Evolutionary conservation across 2,888 invertebrate species (phyloP), one percentile per base, ranked within the genome.

Genomic region (Arenicola marina): DNA sequence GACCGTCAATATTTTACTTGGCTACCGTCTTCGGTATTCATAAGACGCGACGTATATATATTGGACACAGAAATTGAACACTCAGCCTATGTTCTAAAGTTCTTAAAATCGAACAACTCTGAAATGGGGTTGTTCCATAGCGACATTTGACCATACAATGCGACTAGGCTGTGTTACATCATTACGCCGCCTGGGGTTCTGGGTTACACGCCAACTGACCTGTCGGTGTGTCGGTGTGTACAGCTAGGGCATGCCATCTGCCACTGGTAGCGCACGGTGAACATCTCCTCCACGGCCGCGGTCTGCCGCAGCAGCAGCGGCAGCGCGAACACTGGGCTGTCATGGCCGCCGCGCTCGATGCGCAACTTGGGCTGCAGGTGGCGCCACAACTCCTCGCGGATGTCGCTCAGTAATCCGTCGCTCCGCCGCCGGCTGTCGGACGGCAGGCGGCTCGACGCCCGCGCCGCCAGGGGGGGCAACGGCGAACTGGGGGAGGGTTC

Each of bases 291-390:
- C 31, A 79, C 62, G 3, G 60, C 61, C 0, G 66, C 54, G 33
- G 71, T 69, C 48, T 76, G 70, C 18, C 72, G 63, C 2, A 79
- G 65, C 21, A 80, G 59, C 29, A 76, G 61, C 1, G 77, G 77
- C 31, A 81, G 65, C 7, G 79, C 80, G 61, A 80, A 73, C 33
- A 81, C 77, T 0, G 81, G 80, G 54, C 80, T 80, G 65, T 79
- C 78, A 51, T 78, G 73, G 57, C 75, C 70, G 0, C 80, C 80
- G 31, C 73, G 73, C 59, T 74, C 73, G 70, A 78, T 79, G n/a
- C 72, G 69, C 29, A 80, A 53, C n/a, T 69, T 72, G 1, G 75
- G 75, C 58, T 79, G 74, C 28, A 81, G 58, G 2, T 62, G 63
- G 11, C 69, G 61, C 76, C 76, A 81, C 15, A 79, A 69, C 29